Percentiles rank a stretch among this genome's conserved stretches.
Evolutionary conservation across 2,797 vertebrate genomes (phyloP).

Genomic region (Yasuhikotakia modesta): DNA sequence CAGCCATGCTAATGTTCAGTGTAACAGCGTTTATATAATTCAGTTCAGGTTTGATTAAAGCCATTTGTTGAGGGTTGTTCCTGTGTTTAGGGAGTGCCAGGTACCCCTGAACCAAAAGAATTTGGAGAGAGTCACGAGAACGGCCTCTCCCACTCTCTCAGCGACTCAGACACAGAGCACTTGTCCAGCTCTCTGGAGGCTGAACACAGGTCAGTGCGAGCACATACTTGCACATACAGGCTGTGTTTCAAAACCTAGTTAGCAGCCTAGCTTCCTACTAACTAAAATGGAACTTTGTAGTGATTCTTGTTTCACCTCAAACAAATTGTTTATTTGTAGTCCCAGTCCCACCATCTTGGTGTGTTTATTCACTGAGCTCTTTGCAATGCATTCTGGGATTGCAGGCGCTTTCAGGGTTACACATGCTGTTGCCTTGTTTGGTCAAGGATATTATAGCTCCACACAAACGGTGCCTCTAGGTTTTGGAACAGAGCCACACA

Average conservation of each 20-base stretch:
- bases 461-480: too few species aligned
- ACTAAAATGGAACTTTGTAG: too few species aligned
- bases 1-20: not conserved
- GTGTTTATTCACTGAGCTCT: too few species aligned
- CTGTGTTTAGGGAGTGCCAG: conserved; percentile 81
- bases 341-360: too few species aligned
- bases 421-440: too few species aligned
- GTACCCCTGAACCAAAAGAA: conserved; percentile 92
- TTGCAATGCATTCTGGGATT: too few species aligned
- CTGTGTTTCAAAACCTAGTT: not conserved
- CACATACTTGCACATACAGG: not conserved
- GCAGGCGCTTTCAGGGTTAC: too few species aligned
- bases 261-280: not conserved
- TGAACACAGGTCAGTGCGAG: conserved; percentile 87
- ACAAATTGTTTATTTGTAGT: too few species aligned
- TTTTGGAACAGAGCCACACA: not conserved
- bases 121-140: conserved; percentile 92
- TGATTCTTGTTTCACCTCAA: too few species aligned
- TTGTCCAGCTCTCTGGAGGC: conserved; percentile 97
- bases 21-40: not conserved
- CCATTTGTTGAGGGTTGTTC: conserved; percentile 38
- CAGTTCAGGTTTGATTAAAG: conserved; percentile 7
- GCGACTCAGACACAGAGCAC: conserved; percentile 88
- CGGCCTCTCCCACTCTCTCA: conserved; percentile 89
- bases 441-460: too few species aligned